These are phyloP conservation scores for Cryptus viduatorius DNA, from an alignment of 2,888 invertebrate species.

Conservation along the genomic window DNA sequence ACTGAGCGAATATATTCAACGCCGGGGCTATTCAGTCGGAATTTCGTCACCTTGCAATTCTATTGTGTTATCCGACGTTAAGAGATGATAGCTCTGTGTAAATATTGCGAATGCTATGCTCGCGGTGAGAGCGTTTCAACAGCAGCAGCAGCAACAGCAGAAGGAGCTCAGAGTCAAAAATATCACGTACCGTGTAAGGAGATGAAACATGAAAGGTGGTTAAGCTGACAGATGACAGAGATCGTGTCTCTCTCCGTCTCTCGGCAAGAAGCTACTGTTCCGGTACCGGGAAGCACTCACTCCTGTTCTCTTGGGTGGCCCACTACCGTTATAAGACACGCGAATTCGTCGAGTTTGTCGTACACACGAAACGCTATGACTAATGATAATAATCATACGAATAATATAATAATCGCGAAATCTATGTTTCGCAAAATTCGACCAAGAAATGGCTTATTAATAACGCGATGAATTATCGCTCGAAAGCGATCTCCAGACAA, in stretches of 20 bases:
- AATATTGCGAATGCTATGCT: slow-evolving; percentile 35
- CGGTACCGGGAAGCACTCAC: slow-evolving; percentile 71
- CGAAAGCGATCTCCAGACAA: slow-evolving; percentile 7
- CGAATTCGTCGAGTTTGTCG: slow-evolving; percentile 48
- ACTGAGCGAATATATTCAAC: slow-evolving; percentile 3
- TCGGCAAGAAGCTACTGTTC: slow-evolving; percentile 76
- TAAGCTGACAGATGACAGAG: slow-evolving; percentile 80
- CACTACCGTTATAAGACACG: slow-evolving; percentile 40
- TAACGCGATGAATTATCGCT: slow-evolving; percentile 38
- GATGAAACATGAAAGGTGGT: slow-evolving; percentile 80
- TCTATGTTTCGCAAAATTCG: slow-evolving; percentile 36
- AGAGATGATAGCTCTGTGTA: slow-evolving; percentile 25
- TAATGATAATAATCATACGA: slow-evolving; percentile 34
- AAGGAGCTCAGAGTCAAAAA: slow-evolving; percentile 16
- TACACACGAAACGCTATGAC: slow-evolving; percentile 17
- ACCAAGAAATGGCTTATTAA: slow-evolving; percentile 29
- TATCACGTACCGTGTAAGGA: slow-evolving; percentile 71
- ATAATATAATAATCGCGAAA: slow-evolving; percentile 9
- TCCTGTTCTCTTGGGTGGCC: slow-evolving; percentile 77
- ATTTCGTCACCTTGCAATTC: slow-evolving; percentile 46
- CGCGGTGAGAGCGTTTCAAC: slow-evolving; percentile 16
- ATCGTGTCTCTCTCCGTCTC: slow-evolving; percentile 74
- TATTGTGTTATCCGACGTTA: slow-evolving; percentile 46
- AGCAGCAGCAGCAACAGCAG: slow-evolving; percentile 12
- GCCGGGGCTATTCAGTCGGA: slow-evolving; percentile 13